Conservation (phyloP, 2,888 invertebrate species). For the Zelleria hepariella region DNA sequence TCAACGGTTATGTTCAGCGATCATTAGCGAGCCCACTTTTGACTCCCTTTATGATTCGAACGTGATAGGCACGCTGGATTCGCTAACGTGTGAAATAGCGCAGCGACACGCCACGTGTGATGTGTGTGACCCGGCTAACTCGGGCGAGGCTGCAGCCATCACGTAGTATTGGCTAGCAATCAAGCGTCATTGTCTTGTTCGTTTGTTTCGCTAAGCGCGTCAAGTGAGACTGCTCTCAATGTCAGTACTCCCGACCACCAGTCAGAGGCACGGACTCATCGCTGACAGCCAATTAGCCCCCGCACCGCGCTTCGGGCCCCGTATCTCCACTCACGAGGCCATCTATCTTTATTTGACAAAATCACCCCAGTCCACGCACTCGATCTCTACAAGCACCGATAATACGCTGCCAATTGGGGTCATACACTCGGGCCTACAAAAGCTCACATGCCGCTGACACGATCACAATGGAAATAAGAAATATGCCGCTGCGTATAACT, state of each 20-base stretch:
- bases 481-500: slow-evolving; percentile 39
- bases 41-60: neutral
- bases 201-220: slow-evolving; percentile 32
- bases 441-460: slow-evolving; percentile 36
- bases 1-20: neutral
- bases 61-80: neutral
- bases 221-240: slow-evolving; percentile 21
- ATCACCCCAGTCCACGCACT: slow-evolving; percentile 40
- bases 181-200: slow-evolving; percentile 36
- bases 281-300: slow-evolving; percentile 68
- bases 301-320: slow-evolving; percentile 19
- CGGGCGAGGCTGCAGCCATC: neutral
- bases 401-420: slow-evolving; percentile 27
- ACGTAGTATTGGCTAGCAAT: slow-evolving; percentile 17
- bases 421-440: slow-evolving; percentile 6
- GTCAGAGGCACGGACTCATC: slow-evolving; percentile 38
- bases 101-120: neutral
- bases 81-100: neutral
- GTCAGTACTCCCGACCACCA: neutral
- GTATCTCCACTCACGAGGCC: slow-evolving; percentile 41
- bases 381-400: slow-evolving; percentile 27
- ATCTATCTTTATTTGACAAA: slow-evolving; percentile 65
- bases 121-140: neutral
- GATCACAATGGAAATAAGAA: slow-evolving; percentile 35
- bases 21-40: neutral